Percentiles rank a stretch among this genome's conserved stretches.
phyloP scores from a whole-genome alignment of 2,797 vertebrate species.

The Sebastes steindachneri region DNA sequence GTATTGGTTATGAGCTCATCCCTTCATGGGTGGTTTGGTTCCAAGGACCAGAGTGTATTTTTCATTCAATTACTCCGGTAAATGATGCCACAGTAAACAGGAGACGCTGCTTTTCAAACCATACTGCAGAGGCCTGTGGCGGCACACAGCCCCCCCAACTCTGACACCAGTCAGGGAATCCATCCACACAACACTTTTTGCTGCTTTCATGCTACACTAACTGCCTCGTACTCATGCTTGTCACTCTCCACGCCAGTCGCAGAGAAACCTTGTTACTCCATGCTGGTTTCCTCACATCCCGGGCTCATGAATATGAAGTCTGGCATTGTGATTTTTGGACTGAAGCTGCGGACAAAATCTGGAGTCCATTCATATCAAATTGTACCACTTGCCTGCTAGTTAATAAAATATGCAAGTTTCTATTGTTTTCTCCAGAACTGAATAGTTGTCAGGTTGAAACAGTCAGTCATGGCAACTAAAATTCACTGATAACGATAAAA shows the following conservation, averaged over 20 bases:
- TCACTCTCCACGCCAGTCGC: background rate
- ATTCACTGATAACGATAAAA: background rate
- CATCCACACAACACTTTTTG: constrained; percentile 1
- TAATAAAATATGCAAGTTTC: background rate
- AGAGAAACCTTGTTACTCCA: background rate
- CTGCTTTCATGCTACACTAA: constrained; percentile 13
- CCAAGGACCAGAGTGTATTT: constrained; percentile 18
- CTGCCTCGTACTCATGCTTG: background rate
- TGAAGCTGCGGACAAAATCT: background rate
- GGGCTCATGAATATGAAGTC: background rate
- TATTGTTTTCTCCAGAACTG: background rate
- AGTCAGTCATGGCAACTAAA: background rate
- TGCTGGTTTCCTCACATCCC: background rate
- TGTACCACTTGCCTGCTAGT: background rate
- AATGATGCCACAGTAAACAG: constrained; percentile 40
- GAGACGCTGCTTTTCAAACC: constrained; percentile 12
- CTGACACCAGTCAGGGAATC: constrained; percentile 14
- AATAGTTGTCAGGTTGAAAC: background rate
- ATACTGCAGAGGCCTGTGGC: constrained; percentile 16
- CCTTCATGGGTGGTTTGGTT: constrained; percentile 32
- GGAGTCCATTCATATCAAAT: background rate
- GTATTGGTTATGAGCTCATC: constrained; percentile 24
- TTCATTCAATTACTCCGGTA: constrained; percentile 38
- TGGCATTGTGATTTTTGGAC: background rate
- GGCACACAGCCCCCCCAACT: background rate